Evolutionary conservation across 1,140 invertebrate species (phyloP).

Genomic region (Papilio glaucus): DNA sequence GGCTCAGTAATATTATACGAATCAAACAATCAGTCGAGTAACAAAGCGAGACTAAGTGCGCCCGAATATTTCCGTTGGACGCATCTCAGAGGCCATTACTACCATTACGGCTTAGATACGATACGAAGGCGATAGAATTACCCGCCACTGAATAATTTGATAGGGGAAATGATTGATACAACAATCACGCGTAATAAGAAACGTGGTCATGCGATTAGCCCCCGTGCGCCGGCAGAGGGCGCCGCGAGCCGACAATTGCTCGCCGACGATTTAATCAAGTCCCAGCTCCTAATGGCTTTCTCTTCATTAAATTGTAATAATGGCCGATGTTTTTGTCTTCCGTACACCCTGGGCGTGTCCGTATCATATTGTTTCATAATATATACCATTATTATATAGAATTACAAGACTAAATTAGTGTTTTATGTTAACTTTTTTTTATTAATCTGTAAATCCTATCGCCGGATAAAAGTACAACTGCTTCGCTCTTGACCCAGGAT

Average conservation of each 20-base stretch:
- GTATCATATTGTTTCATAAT: slow-evolving; percentile 7
- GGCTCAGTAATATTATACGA: slow-evolving; percentile 66
- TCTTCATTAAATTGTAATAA: slow-evolving; percentile 82
- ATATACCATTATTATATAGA: slow-evolving; percentile 12
- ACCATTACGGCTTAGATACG: slow-evolving; percentile 60
- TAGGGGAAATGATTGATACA: slow-evolving; percentile 82
- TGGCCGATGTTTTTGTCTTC: slow-evolving; percentile 71
- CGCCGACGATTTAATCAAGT: slow-evolving; percentile 79
- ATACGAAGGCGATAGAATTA: slow-evolving; percentile 73
- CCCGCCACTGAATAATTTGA: slow-evolving; percentile 80
- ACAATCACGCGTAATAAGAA: slow-evolving; percentile 80
- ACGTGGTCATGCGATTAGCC: slow-evolving; percentile 77
- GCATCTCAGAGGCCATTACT: slow-evolving; percentile 63
- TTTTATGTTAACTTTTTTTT: neutral
- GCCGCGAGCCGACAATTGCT: slow-evolving; percentile 69
- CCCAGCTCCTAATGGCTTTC: slow-evolving; percentile 74
- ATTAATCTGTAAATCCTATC: neutral
- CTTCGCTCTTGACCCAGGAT: too few species aligned
- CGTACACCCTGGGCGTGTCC: slow-evolving; percentile 53
- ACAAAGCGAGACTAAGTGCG: slow-evolving; percentile 79
- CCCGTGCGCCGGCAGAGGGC: slow-evolving; percentile 59
- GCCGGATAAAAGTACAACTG: neutral
- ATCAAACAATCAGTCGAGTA: slow-evolving; percentile 70
- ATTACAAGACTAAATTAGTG: neutral
- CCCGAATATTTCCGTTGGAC: slow-evolving; percentile 67